Conservation (phyloP, 2,888 invertebrate genomes). For the Craniophora ligustri region DNA sequence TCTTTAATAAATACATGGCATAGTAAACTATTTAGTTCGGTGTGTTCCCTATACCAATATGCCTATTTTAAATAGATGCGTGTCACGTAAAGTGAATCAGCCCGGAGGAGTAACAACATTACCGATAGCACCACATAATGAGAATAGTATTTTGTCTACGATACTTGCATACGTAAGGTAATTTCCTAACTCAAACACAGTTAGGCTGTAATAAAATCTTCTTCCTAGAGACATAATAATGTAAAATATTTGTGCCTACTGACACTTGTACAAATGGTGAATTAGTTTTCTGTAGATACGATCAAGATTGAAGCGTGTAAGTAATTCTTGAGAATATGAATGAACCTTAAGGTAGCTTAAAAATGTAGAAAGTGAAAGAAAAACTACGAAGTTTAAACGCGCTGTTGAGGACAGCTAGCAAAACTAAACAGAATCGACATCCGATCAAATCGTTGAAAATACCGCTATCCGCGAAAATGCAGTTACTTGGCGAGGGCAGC, state of each 20-base stretch:
- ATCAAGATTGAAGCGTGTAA: too few species aligned
- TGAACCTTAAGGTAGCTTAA: too few species aligned
- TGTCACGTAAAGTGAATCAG: constrained; percentile 57
- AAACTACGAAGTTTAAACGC: not conserved
- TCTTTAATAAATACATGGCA: too few species aligned
- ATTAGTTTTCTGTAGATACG: too few species aligned
- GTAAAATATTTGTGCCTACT: too few species aligned
- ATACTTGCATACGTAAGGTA: constrained; percentile 65
- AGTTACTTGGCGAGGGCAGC: constrained; percentile 24
- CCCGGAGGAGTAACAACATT: constrained; percentile 62
- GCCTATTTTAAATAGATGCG: constrained; percentile 46
- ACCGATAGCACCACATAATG: constrained; percentile 60
- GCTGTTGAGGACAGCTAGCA: not conserved
- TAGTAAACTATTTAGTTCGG: constrained; percentile 15
- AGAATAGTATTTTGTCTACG: constrained; percentile 64
- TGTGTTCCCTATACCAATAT: constrained; percentile 22
- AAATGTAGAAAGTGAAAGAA: too few species aligned
- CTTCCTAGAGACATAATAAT: too few species aligned
- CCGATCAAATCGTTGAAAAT: constrained; percentile 18
- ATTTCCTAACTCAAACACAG: constrained; percentile 62
- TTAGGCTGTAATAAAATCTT: constrained; percentile 43
- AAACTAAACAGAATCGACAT: constrained; percentile 1
- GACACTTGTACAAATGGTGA: not conserved
- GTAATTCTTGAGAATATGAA: too few species aligned
- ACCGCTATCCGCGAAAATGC: constrained; percentile 34